These are phyloP conservation scores for Metacarcinus magister DNA, from an alignment of 2,888 invertebrate species.

Conservation along the genomic window DNA sequence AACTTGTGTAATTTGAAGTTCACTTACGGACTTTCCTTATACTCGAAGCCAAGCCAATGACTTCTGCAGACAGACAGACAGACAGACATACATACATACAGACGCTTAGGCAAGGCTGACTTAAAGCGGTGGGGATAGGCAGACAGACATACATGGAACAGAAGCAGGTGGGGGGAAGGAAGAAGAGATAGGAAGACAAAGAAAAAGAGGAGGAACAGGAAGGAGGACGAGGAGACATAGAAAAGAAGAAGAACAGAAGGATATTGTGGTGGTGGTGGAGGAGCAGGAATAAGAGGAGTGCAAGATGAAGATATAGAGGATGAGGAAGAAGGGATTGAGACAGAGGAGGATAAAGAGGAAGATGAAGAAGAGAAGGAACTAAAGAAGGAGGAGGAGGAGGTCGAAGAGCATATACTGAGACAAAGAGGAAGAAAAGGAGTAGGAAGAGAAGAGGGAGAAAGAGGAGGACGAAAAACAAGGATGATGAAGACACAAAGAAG, in stretches of 20 bases:
- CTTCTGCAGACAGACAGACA: background rate
- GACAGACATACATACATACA: background rate
- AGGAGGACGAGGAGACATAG: background rate
- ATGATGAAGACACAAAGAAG: background rate
- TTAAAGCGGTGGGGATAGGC: background rate
- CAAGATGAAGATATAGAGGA: background rate
- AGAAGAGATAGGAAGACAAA: background rate
- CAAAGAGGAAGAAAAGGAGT: too few relatives aligned
- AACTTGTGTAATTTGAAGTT: constrained; percentile 11
- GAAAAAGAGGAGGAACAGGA: background rate
- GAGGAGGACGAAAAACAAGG: background rate
- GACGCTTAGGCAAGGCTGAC: background rate
- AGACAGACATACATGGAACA: background rate
- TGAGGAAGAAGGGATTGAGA: background rate
- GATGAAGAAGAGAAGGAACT: background rate
- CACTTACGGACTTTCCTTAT: background rate
- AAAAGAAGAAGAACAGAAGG: background rate
- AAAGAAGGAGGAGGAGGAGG: background rate
- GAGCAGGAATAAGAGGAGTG: background rate
- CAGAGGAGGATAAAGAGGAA: background rate
- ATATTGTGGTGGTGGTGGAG: background rate
- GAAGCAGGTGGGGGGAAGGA: background rate
- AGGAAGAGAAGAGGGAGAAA: background rate
- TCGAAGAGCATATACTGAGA: background rate
- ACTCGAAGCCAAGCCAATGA: background rate